Evolutionary conservation across 2,113 vertebrate genomes (phyloP).

Genomic region (Notiomystis cincta): DNA sequence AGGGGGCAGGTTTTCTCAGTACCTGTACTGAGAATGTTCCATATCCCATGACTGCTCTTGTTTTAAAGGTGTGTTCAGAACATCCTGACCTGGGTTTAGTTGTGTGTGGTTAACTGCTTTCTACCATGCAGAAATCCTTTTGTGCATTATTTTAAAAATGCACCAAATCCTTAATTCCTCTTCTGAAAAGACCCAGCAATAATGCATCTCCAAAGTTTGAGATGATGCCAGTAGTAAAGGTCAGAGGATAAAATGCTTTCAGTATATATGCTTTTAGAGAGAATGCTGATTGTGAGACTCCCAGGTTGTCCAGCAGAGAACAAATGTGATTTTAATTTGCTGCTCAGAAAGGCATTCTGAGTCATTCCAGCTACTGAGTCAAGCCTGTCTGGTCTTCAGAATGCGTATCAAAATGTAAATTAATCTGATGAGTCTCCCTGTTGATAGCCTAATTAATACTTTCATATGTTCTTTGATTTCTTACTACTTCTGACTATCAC

Average conservation of each 20-base stretch:
- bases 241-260: neutral
- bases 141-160: neutral
- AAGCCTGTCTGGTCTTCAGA: neutral
- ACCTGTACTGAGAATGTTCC: neutral
- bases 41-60: neutral
- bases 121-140: neutral
- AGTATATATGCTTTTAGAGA: neutral
- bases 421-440: neutral
- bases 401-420: neutral
- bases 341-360: neutral
- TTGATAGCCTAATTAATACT: neutral
- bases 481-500: neutral
- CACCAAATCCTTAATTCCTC: neutral
- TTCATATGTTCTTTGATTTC: neutral
- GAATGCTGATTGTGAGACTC: neutral
- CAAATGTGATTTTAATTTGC: neutral
- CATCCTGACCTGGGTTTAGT: neutral
- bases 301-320: neutral
- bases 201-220: neutral
- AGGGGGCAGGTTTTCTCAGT: neutral
- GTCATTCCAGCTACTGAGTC: conserved; percentile 3
- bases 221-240: neutral
- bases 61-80: neutral
- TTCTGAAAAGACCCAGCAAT: neutral
- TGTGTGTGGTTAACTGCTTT: neutral